Evolutionary conservation across 2,113 vertebrate genomes (phyloP).

Genomic region (Azemiops feae): DNA sequence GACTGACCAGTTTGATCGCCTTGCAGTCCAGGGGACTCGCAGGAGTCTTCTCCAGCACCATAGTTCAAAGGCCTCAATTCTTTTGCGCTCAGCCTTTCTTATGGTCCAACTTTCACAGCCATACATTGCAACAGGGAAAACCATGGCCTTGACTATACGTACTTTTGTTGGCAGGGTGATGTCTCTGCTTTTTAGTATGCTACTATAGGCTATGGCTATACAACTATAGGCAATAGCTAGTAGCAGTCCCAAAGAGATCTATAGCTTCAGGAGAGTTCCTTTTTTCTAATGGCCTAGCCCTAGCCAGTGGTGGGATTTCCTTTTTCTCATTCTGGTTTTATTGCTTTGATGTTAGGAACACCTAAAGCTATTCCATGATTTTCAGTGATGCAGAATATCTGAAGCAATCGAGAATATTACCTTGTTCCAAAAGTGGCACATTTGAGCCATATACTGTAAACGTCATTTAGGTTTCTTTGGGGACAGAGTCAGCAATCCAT

Average conservation of each 20-base stretch:
- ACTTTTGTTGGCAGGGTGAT: too few relatives aligned
- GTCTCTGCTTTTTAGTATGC: too few relatives aligned
- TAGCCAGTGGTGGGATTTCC: background rate
- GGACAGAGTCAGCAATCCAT: background rate
- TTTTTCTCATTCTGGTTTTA: background rate
- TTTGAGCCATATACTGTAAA: accelerated
- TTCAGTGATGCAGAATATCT: background rate
- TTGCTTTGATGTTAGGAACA: accelerated
- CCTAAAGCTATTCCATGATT: background rate
- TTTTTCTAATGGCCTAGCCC: background rate
- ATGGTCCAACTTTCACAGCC: too few relatives aligned
- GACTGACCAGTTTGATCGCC: too few relatives aligned
- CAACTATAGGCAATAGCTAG: background rate
- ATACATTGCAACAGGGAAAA: too few relatives aligned
- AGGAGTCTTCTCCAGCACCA: too few relatives aligned
- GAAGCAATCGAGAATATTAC: background rate
- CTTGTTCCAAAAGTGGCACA: background rate
- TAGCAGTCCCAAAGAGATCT: background rate
- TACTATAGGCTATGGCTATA: too few relatives aligned
- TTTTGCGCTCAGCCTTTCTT: too few relatives aligned
- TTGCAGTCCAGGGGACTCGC: too few relatives aligned
- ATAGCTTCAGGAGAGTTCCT: background rate
- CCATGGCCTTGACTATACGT: too few relatives aligned
- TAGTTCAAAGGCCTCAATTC: too few relatives aligned
- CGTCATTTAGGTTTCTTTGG: accelerated